phyloP scores from a whole-genome alignment of 2,888 invertebrate genomes.

The Drosophila helvetica region DNA sequence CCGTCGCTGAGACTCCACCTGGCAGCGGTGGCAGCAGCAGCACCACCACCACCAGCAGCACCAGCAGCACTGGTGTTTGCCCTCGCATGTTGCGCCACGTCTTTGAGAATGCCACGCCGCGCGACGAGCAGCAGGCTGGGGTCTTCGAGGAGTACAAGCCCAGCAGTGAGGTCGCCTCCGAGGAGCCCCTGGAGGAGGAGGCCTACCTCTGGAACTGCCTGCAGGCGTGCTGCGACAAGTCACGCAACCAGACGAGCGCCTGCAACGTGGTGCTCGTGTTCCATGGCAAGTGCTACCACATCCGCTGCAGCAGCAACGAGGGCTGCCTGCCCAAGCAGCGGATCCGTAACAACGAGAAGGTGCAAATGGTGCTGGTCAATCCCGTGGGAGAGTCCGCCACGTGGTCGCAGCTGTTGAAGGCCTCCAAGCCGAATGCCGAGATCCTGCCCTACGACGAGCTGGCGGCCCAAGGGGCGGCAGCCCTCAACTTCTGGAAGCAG shows the following conservation, averaged over 20 bases:
- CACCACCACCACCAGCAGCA: background rate
- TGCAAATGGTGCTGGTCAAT: slow-evolving; percentile 91
- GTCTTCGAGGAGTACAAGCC: slow-evolving; percentile 85
- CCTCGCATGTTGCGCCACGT: slow-evolving; percentile 82
- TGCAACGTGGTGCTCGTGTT: slow-evolving; percentile 93
- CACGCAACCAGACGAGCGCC: slow-evolving; percentile 68
- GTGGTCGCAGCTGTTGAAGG: slow-evolving; percentile 81
- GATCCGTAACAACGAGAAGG: slow-evolving; percentile 86
- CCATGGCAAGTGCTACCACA: slow-evolving; percentile 90
- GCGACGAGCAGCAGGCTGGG: slow-evolving; percentile 86
- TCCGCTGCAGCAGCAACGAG: slow-evolving; percentile 89
- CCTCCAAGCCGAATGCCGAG: slow-evolving; percentile 69
- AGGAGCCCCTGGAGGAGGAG: slow-evolving; percentile 84
- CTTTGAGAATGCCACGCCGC: slow-evolving; percentile 83
- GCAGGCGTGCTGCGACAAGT: slow-evolving; percentile 85
- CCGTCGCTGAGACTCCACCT: slow-evolving; percentile 8
- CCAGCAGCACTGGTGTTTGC: slow-evolving; percentile 61
- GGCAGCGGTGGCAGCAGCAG: background rate
- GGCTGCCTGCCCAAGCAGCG: slow-evolving; percentile 88
- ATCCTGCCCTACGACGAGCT: slow-evolving; percentile 66
- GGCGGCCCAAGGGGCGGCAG: slow-evolving; percentile 36
- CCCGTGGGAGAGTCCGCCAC: slow-evolving; percentile 85
- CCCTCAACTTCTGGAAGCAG: slow-evolving; percentile 82
- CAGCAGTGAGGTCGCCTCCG: slow-evolving; percentile 8
- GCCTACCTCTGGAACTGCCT: slow-evolving; percentile 88